A percentile compares a stretch with the other conserved stretches of the same genome.
phyloP scores from a whole-genome alignment of 2,888 invertebrate species.

The Drosophila fulvimacula region DNA sequence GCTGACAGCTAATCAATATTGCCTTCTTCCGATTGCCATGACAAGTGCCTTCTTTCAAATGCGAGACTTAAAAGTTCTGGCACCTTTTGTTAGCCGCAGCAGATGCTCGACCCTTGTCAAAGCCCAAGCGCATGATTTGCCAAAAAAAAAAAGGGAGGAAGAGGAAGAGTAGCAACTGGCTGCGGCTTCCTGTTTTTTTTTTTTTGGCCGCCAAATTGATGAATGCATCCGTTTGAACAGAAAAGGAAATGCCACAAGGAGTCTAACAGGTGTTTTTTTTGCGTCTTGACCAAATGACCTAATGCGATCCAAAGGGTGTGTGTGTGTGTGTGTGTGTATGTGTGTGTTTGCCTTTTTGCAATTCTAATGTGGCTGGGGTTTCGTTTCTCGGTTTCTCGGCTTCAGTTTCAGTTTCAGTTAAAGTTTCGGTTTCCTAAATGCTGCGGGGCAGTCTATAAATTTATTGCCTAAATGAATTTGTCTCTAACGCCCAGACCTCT shows the following conservation, averaged over 20 bases:
- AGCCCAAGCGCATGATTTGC: conserved; percentile 53
- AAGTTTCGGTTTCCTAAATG: conserved; percentile 38
- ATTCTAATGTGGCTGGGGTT: conserved; percentile 68
- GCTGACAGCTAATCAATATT: conserved; percentile 77
- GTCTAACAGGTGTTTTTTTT: conserved; percentile 74
- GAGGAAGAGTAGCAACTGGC: conserved; percentile 31
- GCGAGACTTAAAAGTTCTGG: conserved; percentile 7
- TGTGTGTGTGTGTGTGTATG: conserved; percentile 35
- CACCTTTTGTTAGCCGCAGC: conserved; percentile 53
- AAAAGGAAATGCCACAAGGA: conserved; percentile 49
- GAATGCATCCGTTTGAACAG: conserved; percentile 80
- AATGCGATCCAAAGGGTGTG: conserved; percentile 57
- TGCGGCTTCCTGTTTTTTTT: conserved; percentile 54
- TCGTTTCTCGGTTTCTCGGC: not conserved
- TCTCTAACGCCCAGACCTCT: conserved; percentile 73
- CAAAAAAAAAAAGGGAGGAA: conserved; percentile 22
- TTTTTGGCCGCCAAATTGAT: conserved; percentile 74
- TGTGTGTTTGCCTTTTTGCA: conserved; percentile 60
- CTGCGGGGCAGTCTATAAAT: conserved; percentile 78
- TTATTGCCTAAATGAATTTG: conserved; percentile 81
- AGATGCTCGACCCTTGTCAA: conserved; percentile 76
- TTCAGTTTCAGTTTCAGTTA: not conserved
- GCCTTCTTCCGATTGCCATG: conserved; percentile 40
- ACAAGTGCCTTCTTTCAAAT: conserved; percentile 73
- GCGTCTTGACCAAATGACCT: conserved; percentile 78